Evolutionary conservation across 2,797 vertebrate species (phyloP).

Genomic region (Onychomys torridus): DNA sequence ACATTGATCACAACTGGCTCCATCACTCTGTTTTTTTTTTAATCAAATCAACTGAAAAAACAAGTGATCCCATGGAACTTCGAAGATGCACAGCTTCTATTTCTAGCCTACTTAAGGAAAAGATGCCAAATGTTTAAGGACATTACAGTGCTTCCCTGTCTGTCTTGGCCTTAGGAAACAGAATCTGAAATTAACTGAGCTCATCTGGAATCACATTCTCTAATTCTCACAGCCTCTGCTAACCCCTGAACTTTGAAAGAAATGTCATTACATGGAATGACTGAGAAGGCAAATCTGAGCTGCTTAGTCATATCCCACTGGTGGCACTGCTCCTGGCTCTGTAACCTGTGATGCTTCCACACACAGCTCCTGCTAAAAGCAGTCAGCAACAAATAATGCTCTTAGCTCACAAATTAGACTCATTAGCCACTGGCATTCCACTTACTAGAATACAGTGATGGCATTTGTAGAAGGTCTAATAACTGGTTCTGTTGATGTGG

Average conservation of each 20-base stretch:
- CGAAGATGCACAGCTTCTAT: background rate
- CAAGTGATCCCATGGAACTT: conserved; percentile 21
- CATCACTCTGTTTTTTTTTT: background rate
- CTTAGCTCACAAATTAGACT: conserved; percentile 59
- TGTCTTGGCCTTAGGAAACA: conserved; percentile 37
- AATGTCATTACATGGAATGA: conserved; percentile 61
- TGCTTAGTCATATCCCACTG: conserved; percentile 73
- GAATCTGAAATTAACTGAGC: conserved; percentile 58
- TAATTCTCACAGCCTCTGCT: conserved; percentile 60
- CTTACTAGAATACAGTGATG: conserved; percentile 48
- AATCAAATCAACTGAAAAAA: conserved; percentile 53
- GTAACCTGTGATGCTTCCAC: conserved; percentile 21
- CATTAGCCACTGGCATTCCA: conserved; percentile 31
- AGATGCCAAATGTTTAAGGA: conserved; percentile 59
- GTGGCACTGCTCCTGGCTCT: conserved; percentile 43
- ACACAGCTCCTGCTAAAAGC: conserved; percentile 50
- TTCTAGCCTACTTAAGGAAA: background rate
- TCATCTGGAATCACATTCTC: conserved; percentile 62
- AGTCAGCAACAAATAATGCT: conserved; percentile 63
- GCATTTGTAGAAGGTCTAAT: conserved; percentile 35
- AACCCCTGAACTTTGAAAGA: conserved; percentile 71
- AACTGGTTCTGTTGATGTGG: background rate
- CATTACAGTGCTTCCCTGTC: conserved; percentile 37
- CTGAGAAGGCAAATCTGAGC: conserved; percentile 60
- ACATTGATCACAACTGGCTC: conserved; percentile 43